Base-by-base conservation (phyloP, 64 coral and sea anemone genomes). In the Trachythela sp. region DNA sequence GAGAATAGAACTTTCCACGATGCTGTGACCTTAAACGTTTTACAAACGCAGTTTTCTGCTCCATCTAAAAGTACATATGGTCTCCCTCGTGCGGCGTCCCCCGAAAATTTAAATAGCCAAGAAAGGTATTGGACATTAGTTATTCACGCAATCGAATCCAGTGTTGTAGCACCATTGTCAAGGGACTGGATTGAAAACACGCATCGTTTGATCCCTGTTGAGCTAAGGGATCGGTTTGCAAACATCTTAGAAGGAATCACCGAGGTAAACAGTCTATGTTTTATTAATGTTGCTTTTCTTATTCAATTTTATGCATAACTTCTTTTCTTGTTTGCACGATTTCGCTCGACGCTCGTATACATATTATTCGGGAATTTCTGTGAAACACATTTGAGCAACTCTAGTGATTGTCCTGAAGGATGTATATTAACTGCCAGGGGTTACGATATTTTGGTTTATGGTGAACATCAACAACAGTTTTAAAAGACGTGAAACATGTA, bases 161-260 rank as follows among this genome's bases (percentile, higher is more conserved):
- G 50, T 32, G 94, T 94, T 93, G 93, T 97, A 36, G 91, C 95
- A 85, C 91, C 93, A 17, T 85, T 97, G 68, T 88, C 88, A 37
- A 91, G 86, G 70, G 95, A 97, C 71, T 94, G 93, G 90, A 97
- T 76, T 17, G 90, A 68, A 49, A 91, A 92, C 24, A 92, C 95
- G 0, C 93, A 97, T 54, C 85, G 92, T 72, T 92, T 94, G 52
- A 35, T 97, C 36, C 88, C 93, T 38, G 85, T 92, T 27, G 36
- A 85, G 39, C 86, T 97, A 7, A 88, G 80, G 77, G 30, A 68
- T 31, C 35, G 67, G 11, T 91, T 89, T 48, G 92, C 88, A 83
- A 85, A 88, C 52, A 97, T 85, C 20, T 77, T 94, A 15, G 40
- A 90, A 32, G 14, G 89, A 30, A 77, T 97, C 29, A 93, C 94